Percentiles rank a stretch among this genome's conserved stretches.
Evolutionary conservation across 2,113 vertebrate species (phyloP).

Genomic region (Triplophysa siluroides): DNA sequence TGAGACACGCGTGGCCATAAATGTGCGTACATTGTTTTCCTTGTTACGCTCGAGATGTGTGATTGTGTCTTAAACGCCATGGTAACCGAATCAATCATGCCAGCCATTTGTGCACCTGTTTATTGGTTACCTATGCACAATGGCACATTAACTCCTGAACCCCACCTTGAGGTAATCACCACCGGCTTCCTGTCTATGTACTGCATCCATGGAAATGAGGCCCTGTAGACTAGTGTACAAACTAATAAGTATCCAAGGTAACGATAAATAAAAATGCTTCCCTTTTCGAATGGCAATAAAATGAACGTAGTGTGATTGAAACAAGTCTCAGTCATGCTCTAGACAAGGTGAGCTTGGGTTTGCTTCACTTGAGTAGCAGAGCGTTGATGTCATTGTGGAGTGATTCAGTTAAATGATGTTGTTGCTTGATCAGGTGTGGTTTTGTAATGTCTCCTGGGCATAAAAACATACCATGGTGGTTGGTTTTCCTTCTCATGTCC

Average conservation of each 20-base stretch:
- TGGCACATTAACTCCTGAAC: slow-evolving; percentile 31
- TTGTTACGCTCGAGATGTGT: slow-evolving; percentile 25
- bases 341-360: not conserved
- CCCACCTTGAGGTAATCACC: not conserved
- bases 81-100: slow-evolving; percentile 24
- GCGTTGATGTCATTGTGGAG: not conserved
- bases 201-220: not conserved
- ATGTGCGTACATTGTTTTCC: slow-evolving; percentile 19
- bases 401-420: slow-evolving; percentile 17
- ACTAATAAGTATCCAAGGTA: not conserved
- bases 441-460: slow-evolving; percentile 34
- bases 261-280: not conserved
- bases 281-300: not conserved
- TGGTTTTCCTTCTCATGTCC: slow-evolving; percentile 18
- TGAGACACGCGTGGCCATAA: slow-evolving; percentile 39
- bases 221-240: not conserved
- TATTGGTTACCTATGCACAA: not conserved
- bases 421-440: slow-evolving; percentile 25
- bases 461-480: slow-evolving; percentile 32
- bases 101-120: slow-evolving; percentile 31
- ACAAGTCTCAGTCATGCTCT: not conserved
- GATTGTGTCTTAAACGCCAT: slow-evolving; percentile 28
- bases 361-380: slow-evolving; percentile 16
- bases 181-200: not conserved
- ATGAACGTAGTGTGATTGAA: slow-evolving; percentile 4